phyloP scores from a whole-genome alignment of 1,140 invertebrate genomes.

The Pogonomyrmex barbatus region DNA sequence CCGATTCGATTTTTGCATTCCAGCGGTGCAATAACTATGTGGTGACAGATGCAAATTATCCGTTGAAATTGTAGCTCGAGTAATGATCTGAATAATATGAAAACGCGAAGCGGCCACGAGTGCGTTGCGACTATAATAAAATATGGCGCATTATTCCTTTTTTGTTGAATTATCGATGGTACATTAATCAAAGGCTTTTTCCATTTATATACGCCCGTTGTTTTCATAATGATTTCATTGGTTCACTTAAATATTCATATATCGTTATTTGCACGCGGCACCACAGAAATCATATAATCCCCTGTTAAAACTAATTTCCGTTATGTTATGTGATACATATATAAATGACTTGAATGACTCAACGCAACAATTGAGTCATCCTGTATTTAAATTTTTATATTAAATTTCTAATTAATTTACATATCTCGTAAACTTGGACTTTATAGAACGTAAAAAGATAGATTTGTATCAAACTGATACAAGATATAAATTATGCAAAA shows the following conservation, averaged over 20 bases:
- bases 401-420: background rate
- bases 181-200: constrained; percentile 56
- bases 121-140: constrained; percentile 5
- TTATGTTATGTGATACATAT: background rate
- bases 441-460: background rate
- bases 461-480: background rate
- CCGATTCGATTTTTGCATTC: constrained; percentile 45
- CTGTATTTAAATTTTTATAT: background rate
- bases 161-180: constrained; percentile 45
- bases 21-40: constrained; percentile 8
- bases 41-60: constrained; percentile 48
- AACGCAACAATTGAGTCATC: background rate
- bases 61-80: constrained; percentile 26
- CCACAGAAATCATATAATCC: background rate
- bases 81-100: constrained; percentile 49
- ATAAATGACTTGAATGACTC: background rate
- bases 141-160: constrained; percentile 50
- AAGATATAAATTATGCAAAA: background rate
- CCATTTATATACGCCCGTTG: background rate
- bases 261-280: constrained; percentile 22
- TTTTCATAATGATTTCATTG: constrained; percentile 29
- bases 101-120: constrained; percentile 13
- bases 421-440: background rate
- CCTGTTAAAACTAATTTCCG: background rate
- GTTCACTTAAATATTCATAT: constrained; percentile 38